phyloP scores from a whole-genome alignment of 2,113 vertebrate species.

The Mohoua ochrocephala region DNA sequence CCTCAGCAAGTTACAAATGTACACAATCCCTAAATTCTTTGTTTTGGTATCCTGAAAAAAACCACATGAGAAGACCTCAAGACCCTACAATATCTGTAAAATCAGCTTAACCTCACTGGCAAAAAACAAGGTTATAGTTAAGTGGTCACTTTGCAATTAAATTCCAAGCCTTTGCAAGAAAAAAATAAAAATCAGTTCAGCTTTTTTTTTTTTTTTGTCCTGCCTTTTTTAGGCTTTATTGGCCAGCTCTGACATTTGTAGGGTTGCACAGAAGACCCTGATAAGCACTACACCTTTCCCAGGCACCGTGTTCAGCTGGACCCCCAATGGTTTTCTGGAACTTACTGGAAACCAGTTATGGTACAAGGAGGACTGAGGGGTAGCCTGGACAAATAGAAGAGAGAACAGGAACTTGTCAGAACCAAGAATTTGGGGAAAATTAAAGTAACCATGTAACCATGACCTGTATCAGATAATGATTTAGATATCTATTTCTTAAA shows the following conservation, averaged over 20 bases:
- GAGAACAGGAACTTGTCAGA: neutral
- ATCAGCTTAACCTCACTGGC: neutral
- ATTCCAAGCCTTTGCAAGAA: neutral
- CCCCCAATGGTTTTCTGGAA: neutral
- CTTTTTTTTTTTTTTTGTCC: neutral
- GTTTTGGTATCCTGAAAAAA: neutral
- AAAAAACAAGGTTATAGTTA: neutral
- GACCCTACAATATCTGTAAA: neutral
- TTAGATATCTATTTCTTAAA: neutral
- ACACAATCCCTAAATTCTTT: neutral
- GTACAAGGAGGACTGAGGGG: neutral
- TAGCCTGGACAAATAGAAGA: neutral
- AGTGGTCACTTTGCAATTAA: neutral
- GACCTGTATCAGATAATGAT: neutral
- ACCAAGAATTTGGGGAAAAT: neutral
- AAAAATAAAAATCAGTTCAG: neutral
- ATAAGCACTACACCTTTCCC: neutral
- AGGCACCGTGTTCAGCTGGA: rapidly evolving
- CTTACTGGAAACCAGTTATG: neutral
- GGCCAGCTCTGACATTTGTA: neutral
- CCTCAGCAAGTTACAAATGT: neutral
- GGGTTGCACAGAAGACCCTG: neutral
- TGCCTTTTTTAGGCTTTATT: neutral
- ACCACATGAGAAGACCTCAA: neutral
- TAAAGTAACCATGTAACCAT: neutral